A percentile compares a stretch with the other conserved stretches of the same genome.
Conservation (phyloP, 2,797 vertebrate species). For the Xerus rutilus region DNA sequence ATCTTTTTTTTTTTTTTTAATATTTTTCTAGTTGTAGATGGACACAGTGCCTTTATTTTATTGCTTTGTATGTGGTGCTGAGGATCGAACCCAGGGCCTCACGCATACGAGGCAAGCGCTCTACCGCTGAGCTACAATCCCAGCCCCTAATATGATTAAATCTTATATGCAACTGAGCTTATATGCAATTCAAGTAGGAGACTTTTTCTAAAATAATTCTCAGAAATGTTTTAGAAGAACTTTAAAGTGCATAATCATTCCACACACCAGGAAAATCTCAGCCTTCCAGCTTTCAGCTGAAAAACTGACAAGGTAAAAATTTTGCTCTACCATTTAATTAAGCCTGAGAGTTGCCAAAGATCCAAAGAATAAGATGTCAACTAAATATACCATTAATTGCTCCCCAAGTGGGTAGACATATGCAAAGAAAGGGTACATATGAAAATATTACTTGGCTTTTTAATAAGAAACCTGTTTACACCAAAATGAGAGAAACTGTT, state of each 20-base stretch:
- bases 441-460: conserved; percentile 20
- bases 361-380: background rate
- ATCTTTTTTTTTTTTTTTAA: too few species aligned
- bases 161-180: background rate
- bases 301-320: conserved; percentile 32
- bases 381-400: background rate
- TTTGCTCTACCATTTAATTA: conserved; percentile 25
- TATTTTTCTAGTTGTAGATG: too few species aligned
- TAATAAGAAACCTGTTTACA: background rate
- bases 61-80: too few species aligned
- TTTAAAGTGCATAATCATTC: background rate
- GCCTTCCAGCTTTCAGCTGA: background rate
- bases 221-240: conserved; percentile 59
- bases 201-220: conserved; percentile 41
- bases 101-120: too few species aligned
- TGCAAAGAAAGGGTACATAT: conserved; percentile 13
- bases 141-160: conserved; percentile 50
- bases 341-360: background rate
- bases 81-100: too few species aligned
- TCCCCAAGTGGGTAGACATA: background rate
- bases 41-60: too few species aligned
- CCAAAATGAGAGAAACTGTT: conserved; percentile 58
- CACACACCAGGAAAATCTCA: conserved; percentile 22
- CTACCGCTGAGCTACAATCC: too few species aligned
- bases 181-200: background rate